Conservation (phyloP, 1,140 invertebrate genomes). For the Notospermus geniculatus region DNA sequence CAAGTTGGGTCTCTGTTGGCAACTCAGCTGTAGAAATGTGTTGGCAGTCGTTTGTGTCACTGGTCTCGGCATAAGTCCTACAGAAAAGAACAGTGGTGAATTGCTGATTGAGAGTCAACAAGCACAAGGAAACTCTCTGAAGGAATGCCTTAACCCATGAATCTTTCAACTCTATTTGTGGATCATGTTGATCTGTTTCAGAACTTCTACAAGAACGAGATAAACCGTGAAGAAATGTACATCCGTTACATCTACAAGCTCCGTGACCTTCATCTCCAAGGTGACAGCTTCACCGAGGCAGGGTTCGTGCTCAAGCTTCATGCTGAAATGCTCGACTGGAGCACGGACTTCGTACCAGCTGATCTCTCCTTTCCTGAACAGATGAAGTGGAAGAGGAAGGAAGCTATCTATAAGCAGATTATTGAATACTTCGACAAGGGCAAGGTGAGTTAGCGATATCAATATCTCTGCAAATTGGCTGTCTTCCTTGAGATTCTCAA, state of each 20-base stretch:
- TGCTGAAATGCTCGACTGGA: conserved; percentile 50
- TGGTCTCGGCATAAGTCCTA: no score
- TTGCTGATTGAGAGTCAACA: no score
- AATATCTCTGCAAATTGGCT: not conserved
- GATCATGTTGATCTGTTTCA: conserved; percentile 54
- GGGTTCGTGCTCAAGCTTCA: conserved; percentile 57
- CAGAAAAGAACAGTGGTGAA: no score
- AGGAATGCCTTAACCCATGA: no score
- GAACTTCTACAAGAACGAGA: conserved; percentile 63
- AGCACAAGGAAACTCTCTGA: no score
- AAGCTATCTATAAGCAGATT: conserved; percentile 41
- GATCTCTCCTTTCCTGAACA: conserved; percentile 63
- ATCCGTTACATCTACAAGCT: conserved; percentile 52
- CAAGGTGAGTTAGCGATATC: conserved; percentile 33
- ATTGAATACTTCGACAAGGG: conserved; percentile 49
- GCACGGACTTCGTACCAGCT: conserved; percentile 27
- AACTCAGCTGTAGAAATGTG: no score
- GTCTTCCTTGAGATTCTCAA: not conserved
- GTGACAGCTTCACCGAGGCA: conserved; percentile 48
- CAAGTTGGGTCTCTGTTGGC: no score
- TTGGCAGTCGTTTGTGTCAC: no score
- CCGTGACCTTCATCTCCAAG: conserved; percentile 41
- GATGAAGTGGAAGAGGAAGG: conserved; percentile 53
- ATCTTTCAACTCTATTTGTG: no score
- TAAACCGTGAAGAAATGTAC: conserved; percentile 48